phyloP scores from a whole-genome alignment of 1,140 invertebrate species.

The Gonioctena quinquepunctata region DNA sequence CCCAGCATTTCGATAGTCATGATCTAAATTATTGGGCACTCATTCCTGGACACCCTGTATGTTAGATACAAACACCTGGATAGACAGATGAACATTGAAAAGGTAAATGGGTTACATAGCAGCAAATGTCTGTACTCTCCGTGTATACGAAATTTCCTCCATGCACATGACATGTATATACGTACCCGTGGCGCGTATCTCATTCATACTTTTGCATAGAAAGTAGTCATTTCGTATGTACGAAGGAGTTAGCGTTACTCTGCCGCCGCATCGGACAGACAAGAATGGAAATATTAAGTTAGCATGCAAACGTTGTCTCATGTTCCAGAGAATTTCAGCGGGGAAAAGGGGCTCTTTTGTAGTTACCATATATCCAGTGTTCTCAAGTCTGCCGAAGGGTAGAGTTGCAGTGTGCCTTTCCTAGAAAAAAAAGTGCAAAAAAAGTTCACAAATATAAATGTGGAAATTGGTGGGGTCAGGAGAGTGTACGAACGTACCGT shows the following conservation, averaged over 20 bases:
- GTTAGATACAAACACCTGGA: not conserved
- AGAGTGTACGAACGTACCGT: not conserved
- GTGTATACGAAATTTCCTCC: not conserved
- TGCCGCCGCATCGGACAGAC: constrained; percentile 45
- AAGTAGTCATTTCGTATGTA: constrained; percentile 58
- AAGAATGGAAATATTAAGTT: constrained; percentile 59
- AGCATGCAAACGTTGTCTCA: constrained; percentile 58
- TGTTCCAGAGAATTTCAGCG: constrained; percentile 62
- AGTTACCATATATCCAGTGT: constrained; percentile 57
- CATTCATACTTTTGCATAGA: constrained; percentile 59
- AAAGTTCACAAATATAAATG: not conserved
- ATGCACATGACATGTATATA: constrained; percentile 36
- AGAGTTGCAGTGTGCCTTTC: constrained; percentile 34
- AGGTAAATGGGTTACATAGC: not conserved
- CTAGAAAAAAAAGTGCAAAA: not conserved
- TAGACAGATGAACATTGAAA: not conserved
- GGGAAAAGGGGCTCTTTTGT: constrained; percentile 52
- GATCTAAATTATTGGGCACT: not conserved
- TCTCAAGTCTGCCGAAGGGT: constrained; percentile 54
- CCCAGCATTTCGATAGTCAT: too few relatives aligned
- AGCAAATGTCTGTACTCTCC: not conserved
- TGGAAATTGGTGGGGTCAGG: not conserved
- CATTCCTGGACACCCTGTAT: not conserved
- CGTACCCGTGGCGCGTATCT: constrained; percentile 54
- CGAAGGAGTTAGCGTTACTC: constrained; percentile 51